phyloP scores from a whole-genome alignment of 2,888 invertebrate species.

The Drosophila colorata region DNA sequence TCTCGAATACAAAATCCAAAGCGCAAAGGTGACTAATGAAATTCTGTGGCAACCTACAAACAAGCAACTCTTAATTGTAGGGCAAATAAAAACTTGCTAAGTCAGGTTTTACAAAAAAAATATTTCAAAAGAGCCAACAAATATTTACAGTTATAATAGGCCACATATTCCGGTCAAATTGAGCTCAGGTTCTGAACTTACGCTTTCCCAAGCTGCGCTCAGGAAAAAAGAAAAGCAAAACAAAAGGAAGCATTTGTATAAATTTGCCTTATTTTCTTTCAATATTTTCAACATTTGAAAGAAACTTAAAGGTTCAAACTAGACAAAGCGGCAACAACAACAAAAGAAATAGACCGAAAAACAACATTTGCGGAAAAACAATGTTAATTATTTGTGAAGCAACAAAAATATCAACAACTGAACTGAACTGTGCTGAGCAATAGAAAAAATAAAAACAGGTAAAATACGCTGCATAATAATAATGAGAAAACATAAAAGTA shows the following conservation, averaged over 20 bases:
- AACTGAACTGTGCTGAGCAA: slow-evolving; percentile 7
- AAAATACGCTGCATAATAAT: slow-evolving; percentile 71
- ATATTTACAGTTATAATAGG: slow-evolving; percentile 26
- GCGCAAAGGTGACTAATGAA: slow-evolving; percentile 36
- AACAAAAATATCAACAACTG: slow-evolving; percentile 15
- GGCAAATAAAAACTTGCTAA: slow-evolving; percentile 23
- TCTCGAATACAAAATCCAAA: background rate
- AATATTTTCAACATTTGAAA: slow-evolving; percentile 24
- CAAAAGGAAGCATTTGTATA: slow-evolving; percentile 18
- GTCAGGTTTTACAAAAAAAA: slow-evolving; percentile 14
- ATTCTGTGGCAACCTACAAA: slow-evolving; percentile 23
- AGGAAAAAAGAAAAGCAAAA: background rate
- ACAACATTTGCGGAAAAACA: slow-evolving; percentile 48
- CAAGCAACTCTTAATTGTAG: slow-evolving; percentile 18
- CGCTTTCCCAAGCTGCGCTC: slow-evolving; percentile 30
- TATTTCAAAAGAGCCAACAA: background rate
- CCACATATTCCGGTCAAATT: slow-evolving; percentile 29
- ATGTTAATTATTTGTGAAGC: slow-evolving; percentile 68
- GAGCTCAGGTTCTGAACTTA: slow-evolving; percentile 33
- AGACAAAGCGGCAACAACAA: slow-evolving; percentile 5
- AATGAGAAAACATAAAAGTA: slow-evolving; percentile 69
- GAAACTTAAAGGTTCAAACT: slow-evolving; percentile 7
- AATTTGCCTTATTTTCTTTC: slow-evolving; percentile 29
- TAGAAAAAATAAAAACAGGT: slow-evolving; percentile 17
- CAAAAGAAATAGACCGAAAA: slow-evolving; percentile 1